Base-by-base conservation (phyloP, 2,888 invertebrate species). In the Spicauda simplicius region DNA sequence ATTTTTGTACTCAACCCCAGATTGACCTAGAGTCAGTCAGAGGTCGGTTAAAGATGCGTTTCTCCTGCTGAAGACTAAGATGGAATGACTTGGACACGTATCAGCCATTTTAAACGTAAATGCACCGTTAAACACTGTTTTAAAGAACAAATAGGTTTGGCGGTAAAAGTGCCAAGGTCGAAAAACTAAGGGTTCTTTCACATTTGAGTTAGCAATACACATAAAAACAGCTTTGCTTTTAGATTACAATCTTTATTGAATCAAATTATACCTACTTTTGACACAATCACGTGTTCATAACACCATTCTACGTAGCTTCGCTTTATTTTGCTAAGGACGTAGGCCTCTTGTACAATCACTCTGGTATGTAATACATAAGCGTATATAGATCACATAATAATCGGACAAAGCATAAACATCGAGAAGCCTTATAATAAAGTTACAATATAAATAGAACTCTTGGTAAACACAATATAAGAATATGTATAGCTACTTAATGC, bases 321-420 rank as follows among this genome's bases (percentile, higher is more conserved):
- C 83, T 85, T 77, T 54, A 74, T 50, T 30, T n/a, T 54, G 64
- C 67, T 71, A 77, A 50, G 70, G 72, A 72, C 68, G 72, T 75
- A 76, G 76, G 74, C 73, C 72, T 69, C 59, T 69, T 69, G 64
- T 71, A 65, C 62, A 45, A 56, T 50, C 55, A 64, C 33, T 56
- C 37, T 18, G 62, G 67, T 67, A 64, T 68, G 69, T 69, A 64
- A 68, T 66, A n/a, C 57, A 50, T 71, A 73, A 86, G 87, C 87
- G 85, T 87, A 84, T 76, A 73, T 74, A 71, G 80, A 86, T 87
- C 86, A 89, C 88, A 83, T 45, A 77, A 79, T 78, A 78, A 66
- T 73, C 62, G 58, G 72, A 77, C 77, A 73, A 78, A 80, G 81
- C 80, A 85, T 80, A 81, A 79, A 80, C 78, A 80, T 74, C 72